phyloP scores from a whole-genome alignment of 2,797 vertebrate species.

The Dendrocincla tyrannina region DNA sequence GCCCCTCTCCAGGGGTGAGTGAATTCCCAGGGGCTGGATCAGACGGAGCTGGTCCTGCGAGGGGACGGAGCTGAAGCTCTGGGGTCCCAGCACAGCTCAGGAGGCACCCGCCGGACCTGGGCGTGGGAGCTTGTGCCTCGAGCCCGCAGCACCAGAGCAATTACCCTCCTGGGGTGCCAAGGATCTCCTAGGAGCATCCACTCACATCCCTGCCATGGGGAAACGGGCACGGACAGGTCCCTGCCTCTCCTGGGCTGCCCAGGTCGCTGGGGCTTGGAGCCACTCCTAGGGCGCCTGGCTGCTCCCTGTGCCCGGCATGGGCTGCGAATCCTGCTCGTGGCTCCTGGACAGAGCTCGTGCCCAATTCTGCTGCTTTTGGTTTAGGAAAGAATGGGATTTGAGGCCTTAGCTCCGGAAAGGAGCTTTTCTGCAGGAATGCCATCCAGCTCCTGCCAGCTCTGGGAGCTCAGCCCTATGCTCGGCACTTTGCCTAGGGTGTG shows the following conservation, averaged over 20 bases:
- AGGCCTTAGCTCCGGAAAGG: not conserved
- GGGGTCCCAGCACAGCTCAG: not conserved
- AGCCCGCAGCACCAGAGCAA: not conserved
- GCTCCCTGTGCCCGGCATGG: not conserved
- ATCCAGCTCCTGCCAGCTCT: not conserved
- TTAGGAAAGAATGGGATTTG: not conserved
- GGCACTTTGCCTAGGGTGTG: not conserved
- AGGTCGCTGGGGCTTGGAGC: not conserved
- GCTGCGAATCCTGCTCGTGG: accelerated
- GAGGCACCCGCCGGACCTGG: not conserved
- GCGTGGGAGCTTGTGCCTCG: accelerated
- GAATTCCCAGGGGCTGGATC: not conserved
- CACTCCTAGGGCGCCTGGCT: not conserved
- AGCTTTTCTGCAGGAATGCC: constrained; percentile 8
- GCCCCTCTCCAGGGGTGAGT: not conserved
- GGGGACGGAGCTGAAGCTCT: not conserved
- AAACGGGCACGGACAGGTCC: not conserved
- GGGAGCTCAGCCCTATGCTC: not conserved
- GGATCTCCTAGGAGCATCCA: not conserved
- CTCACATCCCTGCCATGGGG: not conserved
- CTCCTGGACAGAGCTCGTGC: not conserved
- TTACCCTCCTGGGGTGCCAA: not conserved
- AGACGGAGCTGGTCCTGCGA: not conserved
- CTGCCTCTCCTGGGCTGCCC: not conserved
- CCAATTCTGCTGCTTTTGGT: not conserved